phyloP scores from a whole-genome alignment of 1,140 invertebrate species.

The Tetragnatha versicolor region DNA sequence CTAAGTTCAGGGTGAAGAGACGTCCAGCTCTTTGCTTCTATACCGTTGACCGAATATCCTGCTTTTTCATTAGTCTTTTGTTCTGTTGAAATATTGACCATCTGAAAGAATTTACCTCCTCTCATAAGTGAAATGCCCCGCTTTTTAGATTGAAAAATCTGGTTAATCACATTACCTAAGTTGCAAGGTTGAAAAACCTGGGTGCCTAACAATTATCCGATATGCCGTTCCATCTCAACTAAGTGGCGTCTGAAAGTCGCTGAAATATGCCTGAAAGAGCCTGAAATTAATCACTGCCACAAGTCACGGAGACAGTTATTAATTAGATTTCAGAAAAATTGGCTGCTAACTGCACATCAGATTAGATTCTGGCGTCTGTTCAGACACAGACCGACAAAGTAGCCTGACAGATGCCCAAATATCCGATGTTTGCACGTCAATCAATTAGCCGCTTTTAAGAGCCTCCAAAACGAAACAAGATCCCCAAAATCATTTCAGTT shows the following conservation, averaged over 20 bases:
- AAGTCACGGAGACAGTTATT: slow-evolving; percentile 36
- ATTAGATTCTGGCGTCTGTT: slow-evolving; percentile 25
- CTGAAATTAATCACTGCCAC: slow-evolving; percentile 23
- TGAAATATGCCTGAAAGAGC: slow-evolving; percentile 26
- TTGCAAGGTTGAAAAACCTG: background rate
- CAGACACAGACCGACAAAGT: background rate
- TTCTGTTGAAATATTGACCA: background rate
- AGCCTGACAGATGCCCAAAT: slow-evolving; percentile 29
- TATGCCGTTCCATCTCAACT: background rate
- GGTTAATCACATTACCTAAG: background rate
- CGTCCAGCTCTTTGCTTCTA: too few species aligned
- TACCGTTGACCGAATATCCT: background rate
- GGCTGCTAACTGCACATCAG: background rate
- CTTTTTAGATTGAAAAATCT: too few species aligned
- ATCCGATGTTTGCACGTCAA: slow-evolving; percentile 14
- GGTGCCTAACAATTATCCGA: background rate
- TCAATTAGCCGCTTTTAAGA: background rate
- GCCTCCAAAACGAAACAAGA: background rate
- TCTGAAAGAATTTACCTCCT: background rate
- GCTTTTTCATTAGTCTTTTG: background rate
- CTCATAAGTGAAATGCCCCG: too few species aligned
- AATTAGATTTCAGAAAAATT: slow-evolving; percentile 35
- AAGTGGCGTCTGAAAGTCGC: background rate
- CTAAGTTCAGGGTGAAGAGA: too few species aligned
- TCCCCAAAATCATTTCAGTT: background rate